phyloP scores from a whole-genome alignment of 2,797 vertebrate species.

The Myioborus miniatus region DNA sequence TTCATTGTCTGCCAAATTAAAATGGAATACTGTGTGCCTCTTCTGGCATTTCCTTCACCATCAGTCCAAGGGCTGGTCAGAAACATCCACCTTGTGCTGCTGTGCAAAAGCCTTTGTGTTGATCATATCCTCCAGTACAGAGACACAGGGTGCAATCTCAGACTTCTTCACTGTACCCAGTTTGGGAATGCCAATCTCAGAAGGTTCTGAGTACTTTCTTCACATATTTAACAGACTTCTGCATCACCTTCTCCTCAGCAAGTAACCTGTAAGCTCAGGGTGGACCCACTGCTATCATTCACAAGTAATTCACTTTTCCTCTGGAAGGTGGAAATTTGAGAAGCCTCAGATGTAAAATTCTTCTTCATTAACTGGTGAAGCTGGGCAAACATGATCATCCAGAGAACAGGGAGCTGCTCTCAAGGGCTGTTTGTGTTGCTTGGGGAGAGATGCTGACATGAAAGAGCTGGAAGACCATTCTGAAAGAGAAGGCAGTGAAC shows the following conservation, averaged over 20 bases:
- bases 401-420: not conserved
- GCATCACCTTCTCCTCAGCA: not conserved
- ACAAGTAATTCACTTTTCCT: not conserved
- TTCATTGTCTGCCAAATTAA: not conserved
- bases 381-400: not conserved
- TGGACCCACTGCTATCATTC: not conserved
- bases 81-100: not conserved
- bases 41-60: not conserved
- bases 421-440: not conserved
- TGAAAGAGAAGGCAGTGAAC: conserved; percentile 38
- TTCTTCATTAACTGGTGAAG: conserved; percentile 66
- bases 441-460: not conserved
- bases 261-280: not conserved
- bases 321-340: not conserved
- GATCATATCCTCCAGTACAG: not conserved
- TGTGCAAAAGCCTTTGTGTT: not conserved
- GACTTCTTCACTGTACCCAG: not conserved
- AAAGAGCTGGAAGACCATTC: conserved; percentile 57
- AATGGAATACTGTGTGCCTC: not conserved
- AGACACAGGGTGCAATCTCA: not conserved
- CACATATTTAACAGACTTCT: not conserved
- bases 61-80: not conserved
- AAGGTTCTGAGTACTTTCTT: not conserved
- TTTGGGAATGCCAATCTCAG: not conserved
- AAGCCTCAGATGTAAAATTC: conserved; percentile 89